Percentiles rank a stretch among this genome's conserved stretches.
These are phyloP conservation scores for Lagorchestes hirsutus DNA, from an alignment of 2,797 vertebrate species.

Conservation along the genomic window DNA sequence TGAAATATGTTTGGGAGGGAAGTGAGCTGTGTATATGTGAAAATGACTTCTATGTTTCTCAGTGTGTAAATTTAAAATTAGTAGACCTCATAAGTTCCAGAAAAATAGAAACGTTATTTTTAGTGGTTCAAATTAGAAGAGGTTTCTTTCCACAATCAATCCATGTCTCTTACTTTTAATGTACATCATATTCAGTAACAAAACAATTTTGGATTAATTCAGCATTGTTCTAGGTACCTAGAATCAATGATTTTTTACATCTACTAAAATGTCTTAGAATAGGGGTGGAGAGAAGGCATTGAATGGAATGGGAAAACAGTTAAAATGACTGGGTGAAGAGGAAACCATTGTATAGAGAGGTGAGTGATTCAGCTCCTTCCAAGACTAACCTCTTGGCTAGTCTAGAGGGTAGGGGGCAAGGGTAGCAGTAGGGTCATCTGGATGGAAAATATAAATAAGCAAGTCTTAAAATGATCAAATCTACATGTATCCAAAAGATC, in stretches of 20 bases:
- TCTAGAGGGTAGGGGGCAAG: too few species aligned
- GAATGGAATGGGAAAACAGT: neutral
- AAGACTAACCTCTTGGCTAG: too few species aligned
- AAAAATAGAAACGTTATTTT: neutral
- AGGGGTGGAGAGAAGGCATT: neutral
- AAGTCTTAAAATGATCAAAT: neutral
- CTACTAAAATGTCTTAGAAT: neutral
- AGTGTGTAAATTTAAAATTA: neutral
- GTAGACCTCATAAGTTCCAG: neutral
- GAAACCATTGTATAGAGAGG: neutral
- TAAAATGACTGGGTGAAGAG: neutral
- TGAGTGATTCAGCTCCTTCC: neutral
- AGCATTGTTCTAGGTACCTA: neutral
- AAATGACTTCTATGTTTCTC: neutral
- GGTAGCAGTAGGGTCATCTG: neutral
- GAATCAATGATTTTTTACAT: neutral
- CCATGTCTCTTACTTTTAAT: neutral
- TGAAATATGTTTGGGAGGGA: neutral
- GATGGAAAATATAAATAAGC: neutral
- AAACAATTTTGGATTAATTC: neutral
- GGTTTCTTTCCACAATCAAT: neutral
- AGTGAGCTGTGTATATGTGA: neutral
- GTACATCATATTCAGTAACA: neutral
- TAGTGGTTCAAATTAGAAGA: neutral
- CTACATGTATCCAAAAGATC: neutral